These are phyloP conservation scores for Chascanopsetta lugubris DNA, from an alignment of 2,113 vertebrate genomes.

Conservation along the genomic window DNA sequence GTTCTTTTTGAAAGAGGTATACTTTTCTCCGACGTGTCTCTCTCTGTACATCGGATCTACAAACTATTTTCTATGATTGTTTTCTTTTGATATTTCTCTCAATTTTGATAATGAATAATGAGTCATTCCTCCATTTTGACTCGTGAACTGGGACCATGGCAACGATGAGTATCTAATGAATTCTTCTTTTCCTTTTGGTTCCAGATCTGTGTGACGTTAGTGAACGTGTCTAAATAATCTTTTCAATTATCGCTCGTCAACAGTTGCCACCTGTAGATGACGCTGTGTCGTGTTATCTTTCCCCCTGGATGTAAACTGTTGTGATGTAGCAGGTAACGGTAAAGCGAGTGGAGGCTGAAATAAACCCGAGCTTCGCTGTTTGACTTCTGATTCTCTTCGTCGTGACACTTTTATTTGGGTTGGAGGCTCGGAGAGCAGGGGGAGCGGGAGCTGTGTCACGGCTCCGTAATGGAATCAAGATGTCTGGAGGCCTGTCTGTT, in stretches of 20 bases:
- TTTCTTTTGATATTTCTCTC: constrained; percentile 82
- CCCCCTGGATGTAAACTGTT: constrained; percentile 76
- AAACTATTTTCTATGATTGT: constrained; percentile 81
- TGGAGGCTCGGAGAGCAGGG: background rate
- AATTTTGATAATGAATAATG: constrained; percentile 79
- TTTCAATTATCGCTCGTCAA: constrained; percentile 63
- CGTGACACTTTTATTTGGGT: background rate
- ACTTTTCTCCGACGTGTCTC: constrained; percentile 62
- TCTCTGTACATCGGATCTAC: constrained; percentile 66
- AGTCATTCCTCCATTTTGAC: constrained; percentile 70
- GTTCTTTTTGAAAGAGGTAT: constrained; percentile 51
- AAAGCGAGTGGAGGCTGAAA: constrained; percentile 70
- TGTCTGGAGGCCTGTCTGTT: background rate
- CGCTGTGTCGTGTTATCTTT: constrained; percentile 52
- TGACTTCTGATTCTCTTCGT: constrained; percentile 20
- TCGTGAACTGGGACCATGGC: constrained; percentile 54
- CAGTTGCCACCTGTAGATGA: constrained; percentile 57
- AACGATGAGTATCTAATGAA: constrained; percentile 37
- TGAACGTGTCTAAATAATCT: constrained; percentile 64
- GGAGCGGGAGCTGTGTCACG: background rate
- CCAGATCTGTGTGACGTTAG: constrained; percentile 72
- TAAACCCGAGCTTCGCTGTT: constrained; percentile 64
- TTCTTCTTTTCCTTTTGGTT: constrained; percentile 64
- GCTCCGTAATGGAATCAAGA: background rate
- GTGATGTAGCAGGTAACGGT: constrained; percentile 65